Base-by-base conservation (phyloP, 1,140 invertebrate genomes). In the Drosophila arizonae region DNA sequence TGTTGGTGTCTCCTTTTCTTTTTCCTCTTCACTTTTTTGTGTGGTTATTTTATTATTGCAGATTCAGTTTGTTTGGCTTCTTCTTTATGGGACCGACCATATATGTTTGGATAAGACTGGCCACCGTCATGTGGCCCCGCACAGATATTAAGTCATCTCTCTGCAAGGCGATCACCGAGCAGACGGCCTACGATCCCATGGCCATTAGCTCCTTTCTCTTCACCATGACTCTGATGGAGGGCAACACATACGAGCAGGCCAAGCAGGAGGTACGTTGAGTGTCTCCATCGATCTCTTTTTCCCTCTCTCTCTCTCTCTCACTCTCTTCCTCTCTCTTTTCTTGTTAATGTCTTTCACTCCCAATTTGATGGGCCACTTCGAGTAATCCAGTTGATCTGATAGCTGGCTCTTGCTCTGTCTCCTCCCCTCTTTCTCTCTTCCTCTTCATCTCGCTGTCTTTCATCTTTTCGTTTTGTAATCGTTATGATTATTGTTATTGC, bases 191-290 rank as follows among this genome's bases (percentile, higher is more conserved):
- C 76, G 93, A 93, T 46, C 95, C 95, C 33, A 91, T 93, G 76
- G 94, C 94, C 60, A 95, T 95, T 92, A 93, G 92, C 67, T 93
- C 93, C 62, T 95, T 95, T 79, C 94, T 94, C 81, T 94, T 94
- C 91, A 93, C 93, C 26, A 94, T 95, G 92, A 94, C 92, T 63
- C 70, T 95, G 15, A 87, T 95, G 48, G 95, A 95, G 92, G 92
- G 94, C 43, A 94, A 94, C 81, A 92, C 93, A 17, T 76, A 93
- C 50, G 91, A 93, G 17, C 92, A 93, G 71, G 94, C 94, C 51
- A 81, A 92, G 21, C 86, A 93, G 62, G 94, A 95, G 93, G 94
- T 95, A 21, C 92, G 92, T 60, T 9, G 0, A 51, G 6, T 28
- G 52, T 11, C 28, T 39, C 43, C 28, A 24, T 45, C 33, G 26